Percentiles rank a stretch among this genome's conserved stretches.
Conservation (phyloP, 1,140 invertebrate species). For the Cyphomyrmex costatus region DNA sequence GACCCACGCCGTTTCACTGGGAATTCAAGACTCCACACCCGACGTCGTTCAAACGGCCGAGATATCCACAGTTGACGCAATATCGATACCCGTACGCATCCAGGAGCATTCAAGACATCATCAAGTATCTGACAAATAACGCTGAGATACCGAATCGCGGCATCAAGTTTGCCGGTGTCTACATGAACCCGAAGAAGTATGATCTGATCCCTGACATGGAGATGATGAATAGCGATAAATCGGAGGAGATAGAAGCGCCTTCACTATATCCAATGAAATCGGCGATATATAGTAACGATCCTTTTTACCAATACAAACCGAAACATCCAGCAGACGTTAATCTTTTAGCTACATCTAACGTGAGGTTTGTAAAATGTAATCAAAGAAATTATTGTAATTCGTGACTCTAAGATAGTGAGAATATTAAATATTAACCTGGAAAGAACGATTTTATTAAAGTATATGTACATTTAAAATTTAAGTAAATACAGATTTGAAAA, state of each 20-base stretch:
- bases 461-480: too few species aligned
- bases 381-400: background rate
- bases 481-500: too few species aligned
- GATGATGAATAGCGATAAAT: constrained; percentile 74
- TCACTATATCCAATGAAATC: constrained; percentile 53
- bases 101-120: constrained; percentile 87
- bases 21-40: constrained; percentile 81
- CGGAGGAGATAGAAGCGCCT: constrained; percentile 73
- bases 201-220: constrained; percentile 73
- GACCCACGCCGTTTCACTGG: constrained; percentile 81
- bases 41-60: constrained; percentile 80
- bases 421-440: background rate
- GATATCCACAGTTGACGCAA: constrained; percentile 85
- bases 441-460: too few species aligned
- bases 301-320: constrained; percentile 87
- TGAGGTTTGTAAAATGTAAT: constrained; percentile 80
- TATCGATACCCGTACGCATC: constrained; percentile 84
- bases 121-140: constrained; percentile 84
- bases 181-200: constrained; percentile 83
- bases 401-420: background rate
- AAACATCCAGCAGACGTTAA: constrained; percentile 87
- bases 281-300: constrained; percentile 78
- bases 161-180: constrained; percentile 84
- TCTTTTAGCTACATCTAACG: constrained; percentile 84
- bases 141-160: constrained; percentile 76